Evolutionary conservation across 1,140 invertebrate species (phyloP).

Genomic region (Drosophila sp.): DNA sequence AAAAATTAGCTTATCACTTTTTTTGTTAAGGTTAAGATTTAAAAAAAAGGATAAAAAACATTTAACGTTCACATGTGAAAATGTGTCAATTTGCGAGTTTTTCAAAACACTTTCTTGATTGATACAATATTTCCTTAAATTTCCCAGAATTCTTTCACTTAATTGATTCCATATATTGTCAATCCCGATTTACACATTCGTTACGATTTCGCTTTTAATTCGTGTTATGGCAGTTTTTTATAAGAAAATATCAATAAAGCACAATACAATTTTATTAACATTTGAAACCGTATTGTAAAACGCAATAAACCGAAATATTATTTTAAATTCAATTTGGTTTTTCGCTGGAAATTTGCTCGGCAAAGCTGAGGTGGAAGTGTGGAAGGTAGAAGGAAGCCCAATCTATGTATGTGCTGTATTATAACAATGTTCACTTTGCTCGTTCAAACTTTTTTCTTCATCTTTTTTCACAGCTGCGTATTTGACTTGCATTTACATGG

Average conservation of each 20-base stretch:
- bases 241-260: not conserved
- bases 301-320: constrained; percentile 11
- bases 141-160: no score
- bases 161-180: no score
- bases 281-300: constrained; percentile 3
- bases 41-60: no score
- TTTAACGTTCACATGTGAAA: no score
- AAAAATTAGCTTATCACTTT: no score
- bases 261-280: constrained; percentile 6
- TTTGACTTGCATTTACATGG: constrained; percentile 32
- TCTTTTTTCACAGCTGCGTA: constrained; percentile 11
- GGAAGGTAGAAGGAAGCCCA: not conserved
- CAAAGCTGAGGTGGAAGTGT: not conserved
- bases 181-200: not conserved
- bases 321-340: constrained; percentile 12
- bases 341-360: constrained; percentile 1
- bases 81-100: no score
- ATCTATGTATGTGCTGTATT: constrained; percentile 18
- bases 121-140: no score
- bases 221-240: constrained; percentile 1
- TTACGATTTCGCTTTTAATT: constrained; percentile 6
- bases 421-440: constrained; percentile 28
- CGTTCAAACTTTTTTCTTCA: constrained; percentile 3
- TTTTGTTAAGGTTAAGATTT: no score
- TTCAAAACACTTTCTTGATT: no score